Conservation (phyloP, 2,113 vertebrate species). For the Pituophis catenifer region DNA sequence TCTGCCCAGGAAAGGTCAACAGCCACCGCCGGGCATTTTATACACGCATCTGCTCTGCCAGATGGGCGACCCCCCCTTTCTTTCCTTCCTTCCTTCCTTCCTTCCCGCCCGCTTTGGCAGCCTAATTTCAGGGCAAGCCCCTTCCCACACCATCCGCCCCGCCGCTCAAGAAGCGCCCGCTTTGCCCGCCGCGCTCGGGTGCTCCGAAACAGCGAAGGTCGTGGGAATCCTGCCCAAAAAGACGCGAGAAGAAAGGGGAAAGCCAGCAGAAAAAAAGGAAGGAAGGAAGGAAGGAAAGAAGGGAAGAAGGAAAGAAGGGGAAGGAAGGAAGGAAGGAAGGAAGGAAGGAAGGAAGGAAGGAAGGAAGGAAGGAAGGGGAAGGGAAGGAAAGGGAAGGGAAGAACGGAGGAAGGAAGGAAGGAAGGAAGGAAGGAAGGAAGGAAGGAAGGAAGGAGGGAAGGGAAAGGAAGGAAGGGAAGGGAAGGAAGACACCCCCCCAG, state of each 20-base stretch:
- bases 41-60: neutral
- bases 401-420: too few relatives aligned
- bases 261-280: neutral
- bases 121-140: neutral
- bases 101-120: neutral
- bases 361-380: too few relatives aligned
- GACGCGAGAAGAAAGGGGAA: neutral
- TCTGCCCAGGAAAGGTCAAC: neutral
- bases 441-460: too few relatives aligned
- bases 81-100: neutral
- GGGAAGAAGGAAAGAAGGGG: too few relatives aligned
- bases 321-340: too few relatives aligned
- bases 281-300: too few relatives aligned
- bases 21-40: neutral
- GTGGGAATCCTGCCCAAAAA: neutral
- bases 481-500: too few relatives aligned
- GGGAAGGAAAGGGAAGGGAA: too few relatives aligned
- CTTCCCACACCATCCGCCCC: neutral
- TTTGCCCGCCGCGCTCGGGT: neutral
- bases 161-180: neutral
- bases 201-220: neutral
- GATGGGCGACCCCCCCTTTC: neutral
- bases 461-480: rapidly evolving
- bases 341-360: too few relatives aligned
- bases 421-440: too few relatives aligned